These are phyloP conservation scores for Mastigias papua DNA, from an alignment of 30 jellyfish, hydroid and myxozoan genomes.

Conservation along the genomic window DNA sequence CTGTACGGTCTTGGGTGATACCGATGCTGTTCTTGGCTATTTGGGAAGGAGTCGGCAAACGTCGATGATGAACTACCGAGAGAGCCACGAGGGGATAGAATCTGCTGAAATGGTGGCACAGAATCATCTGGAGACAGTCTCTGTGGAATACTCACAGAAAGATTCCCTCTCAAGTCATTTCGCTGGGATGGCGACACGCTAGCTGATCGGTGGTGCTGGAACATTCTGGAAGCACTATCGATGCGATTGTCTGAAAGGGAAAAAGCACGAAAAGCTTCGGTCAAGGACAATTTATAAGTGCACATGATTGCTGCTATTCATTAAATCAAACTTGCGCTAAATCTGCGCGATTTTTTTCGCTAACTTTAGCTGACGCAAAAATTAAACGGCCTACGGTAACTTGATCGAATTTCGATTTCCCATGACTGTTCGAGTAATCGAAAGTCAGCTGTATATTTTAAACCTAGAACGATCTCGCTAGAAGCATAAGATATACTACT, in stretches of 20 bases:
- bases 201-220: neutral
- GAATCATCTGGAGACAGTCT: slow-evolving; percentile 19
- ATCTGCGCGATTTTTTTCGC: too few species aligned
- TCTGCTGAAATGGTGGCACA: slow-evolving; percentile 16
- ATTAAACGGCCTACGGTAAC: too few species aligned
- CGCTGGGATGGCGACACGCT: neutral
- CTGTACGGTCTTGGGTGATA: neutral
- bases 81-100: neutral
- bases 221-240: neutral
- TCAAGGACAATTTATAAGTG: too few species aligned
- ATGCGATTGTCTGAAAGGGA: neutral
- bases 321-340: too few species aligned
- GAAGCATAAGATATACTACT: neutral
- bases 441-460: too few species aligned
- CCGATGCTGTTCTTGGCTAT: neutral
- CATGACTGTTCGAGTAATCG: too few species aligned
- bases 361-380: too few species aligned
- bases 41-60: neutral
- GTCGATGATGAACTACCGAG: neutral
- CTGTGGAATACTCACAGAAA: neutral
- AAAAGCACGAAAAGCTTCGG: too few species aligned
- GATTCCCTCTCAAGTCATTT: slow-evolving; percentile 3
- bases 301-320: too few species aligned
- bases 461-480: too few species aligned
- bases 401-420: too few species aligned